Conservation (phyloP, 2,888 invertebrate genomes). For the Formica aserva region DNA sequence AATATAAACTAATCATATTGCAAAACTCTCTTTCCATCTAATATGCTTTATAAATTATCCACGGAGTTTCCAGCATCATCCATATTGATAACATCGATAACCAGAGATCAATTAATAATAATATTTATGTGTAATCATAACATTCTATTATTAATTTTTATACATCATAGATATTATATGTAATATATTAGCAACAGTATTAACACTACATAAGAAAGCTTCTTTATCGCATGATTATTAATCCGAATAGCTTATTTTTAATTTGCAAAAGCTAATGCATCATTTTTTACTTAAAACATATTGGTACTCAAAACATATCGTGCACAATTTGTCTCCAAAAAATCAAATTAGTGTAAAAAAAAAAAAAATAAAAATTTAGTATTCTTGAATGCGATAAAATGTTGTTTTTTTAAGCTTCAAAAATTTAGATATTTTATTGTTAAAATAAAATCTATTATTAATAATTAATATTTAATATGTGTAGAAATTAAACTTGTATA, state of each 20-base stretch:
- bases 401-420: background rate
- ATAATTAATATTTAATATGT: background rate
- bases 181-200: constrained; percentile 4
- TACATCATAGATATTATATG: background rate
- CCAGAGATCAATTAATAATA: background rate
- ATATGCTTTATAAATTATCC: background rate
- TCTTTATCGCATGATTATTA: background rate
- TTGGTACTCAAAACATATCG: background rate
- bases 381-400: background rate
- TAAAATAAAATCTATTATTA: background rate
- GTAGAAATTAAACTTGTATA: background rate
- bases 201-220: background rate
- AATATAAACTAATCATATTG: background rate
- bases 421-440: background rate
- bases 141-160: background rate
- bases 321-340: background rate
- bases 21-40: background rate
- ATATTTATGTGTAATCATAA: background rate
- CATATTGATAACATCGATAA: constrained; percentile 1
- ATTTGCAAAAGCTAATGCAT: background rate
- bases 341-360: constrained; percentile 9
- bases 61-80: background rate
- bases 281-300: background rate
- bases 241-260: background rate
- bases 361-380: background rate